Base-by-base conservation (phyloP, 1,140 invertebrate species). In the Carposina sasakii region DNA sequence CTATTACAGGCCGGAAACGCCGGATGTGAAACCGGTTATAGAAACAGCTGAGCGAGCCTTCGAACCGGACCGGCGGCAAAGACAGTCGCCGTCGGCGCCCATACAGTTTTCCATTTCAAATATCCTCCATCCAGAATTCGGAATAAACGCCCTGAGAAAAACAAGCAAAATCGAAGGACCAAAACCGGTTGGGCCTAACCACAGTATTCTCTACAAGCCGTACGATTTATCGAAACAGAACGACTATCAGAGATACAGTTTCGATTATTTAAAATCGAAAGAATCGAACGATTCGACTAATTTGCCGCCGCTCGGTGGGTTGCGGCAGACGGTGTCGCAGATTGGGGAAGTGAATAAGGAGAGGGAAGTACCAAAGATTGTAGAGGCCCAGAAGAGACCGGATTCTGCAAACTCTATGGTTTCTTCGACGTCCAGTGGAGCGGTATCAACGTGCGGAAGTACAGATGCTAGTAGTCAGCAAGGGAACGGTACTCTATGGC, bases 401-500 rank as follows among this genome's bases (percentile, higher is more conserved):
- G 85, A 85, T 44, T 86, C 85, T 1, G 85, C 85, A 0, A 85
- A 77, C 59, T 85, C 82, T 3, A 76, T 85, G 6, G 79, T 86
- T 0, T 86, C 84, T 0, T 85, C 85, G 0, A 76, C 81, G 0
- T 85, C 81, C 0, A 79, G 81, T 42, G 76, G 76, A 0, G 74
- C 78, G 2, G 66, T 87, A 0, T 86, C 87, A 0, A 73, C 89
- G 28, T 89, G 89, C 17, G 88, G 87, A 8, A 77, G 89, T 17
- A 89, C 88, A 51, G 89, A 90, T 48, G 78, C 88, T 0, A 71
- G 66, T 2, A 70, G 63, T 13, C 72, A 73, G 45, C 60, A 57
- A 0, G 88, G 67, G 69, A 90, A 72, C 75, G 81, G 17, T 63
- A 77, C 56, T 22, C 68, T 92, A 51, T 94, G 95, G 93, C 97